Evolutionary conservation across 2,888 invertebrate genomes (phyloP).

Genomic region (Chrysotoxum bicinctum): DNA sequence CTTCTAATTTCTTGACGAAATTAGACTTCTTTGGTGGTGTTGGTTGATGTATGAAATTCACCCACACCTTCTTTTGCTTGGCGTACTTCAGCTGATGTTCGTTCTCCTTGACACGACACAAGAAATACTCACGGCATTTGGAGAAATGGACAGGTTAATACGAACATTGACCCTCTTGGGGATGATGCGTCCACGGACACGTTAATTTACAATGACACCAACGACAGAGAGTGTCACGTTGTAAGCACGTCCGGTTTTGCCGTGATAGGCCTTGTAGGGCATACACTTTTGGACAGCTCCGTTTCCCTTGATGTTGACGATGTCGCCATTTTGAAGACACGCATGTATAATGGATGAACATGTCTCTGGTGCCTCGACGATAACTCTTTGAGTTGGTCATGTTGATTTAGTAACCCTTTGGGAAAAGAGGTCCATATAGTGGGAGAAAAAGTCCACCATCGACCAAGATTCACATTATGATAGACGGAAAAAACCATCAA

Average conservation of each 20-base stretch:
- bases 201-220: constrained; percentile 99
- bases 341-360: constrained; percentile 99
- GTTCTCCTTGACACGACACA: constrained; percentile 96
- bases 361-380: constrained; percentile 98
- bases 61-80: constrained; percentile 88
- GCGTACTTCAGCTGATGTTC: constrained; percentile 92
- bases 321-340: constrained; percentile 99
- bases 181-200: constrained; percentile 96
- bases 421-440: too few relatives aligned
- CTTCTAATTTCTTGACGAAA: constrained; percentile 90
- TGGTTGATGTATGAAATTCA: constrained; percentile 92
- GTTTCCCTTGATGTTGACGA: constrained; percentile 99
- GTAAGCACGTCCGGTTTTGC: constrained; percentile 98
- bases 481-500: too few relatives aligned
- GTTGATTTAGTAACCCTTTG: constrained; percentile 81
- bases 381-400: constrained; percentile 99
- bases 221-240: constrained; percentile 99
- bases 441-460: too few relatives aligned
- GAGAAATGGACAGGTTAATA: constrained; percentile 98
- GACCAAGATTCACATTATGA: too few relatives aligned
- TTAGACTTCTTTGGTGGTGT: constrained; percentile 92
- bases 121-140: constrained; percentile 97
- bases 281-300: constrained; percentile 99
- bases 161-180: constrained; percentile 98
- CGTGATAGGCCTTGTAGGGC: constrained; percentile 99